These are phyloP conservation scores for Laothoe populi DNA, from an alignment of 2,888 invertebrate species.

Conservation along the genomic window DNA sequence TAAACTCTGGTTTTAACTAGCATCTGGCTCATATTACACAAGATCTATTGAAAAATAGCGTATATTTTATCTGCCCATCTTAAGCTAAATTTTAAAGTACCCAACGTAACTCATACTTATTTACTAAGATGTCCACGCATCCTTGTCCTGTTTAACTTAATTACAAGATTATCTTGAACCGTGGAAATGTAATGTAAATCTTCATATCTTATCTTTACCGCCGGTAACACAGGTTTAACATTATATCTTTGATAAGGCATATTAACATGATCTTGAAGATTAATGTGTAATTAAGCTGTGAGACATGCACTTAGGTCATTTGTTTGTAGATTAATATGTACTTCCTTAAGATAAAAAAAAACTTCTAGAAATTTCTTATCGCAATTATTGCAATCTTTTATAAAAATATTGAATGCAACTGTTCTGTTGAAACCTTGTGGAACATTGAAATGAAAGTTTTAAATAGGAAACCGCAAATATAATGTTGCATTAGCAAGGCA, in stretches of 20 bases:
- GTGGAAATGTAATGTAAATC: conserved; percentile 28
- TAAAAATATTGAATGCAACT: background rate
- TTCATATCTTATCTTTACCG: background rate
- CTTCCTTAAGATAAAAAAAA: background rate
- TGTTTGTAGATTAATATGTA: background rate
- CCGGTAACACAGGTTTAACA: background rate
- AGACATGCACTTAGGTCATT: background rate
- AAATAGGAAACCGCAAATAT: background rate
- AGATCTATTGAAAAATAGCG: too few species aligned
- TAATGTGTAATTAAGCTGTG: background rate
- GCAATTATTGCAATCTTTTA: background rate
- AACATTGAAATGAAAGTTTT: background rate
- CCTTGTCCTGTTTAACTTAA: background rate
- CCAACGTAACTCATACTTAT: background rate
- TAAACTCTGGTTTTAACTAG: too few species aligned
- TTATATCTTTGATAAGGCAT: background rate
- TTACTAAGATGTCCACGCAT: background rate
- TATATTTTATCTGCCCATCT: too few species aligned
- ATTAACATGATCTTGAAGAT: conserved; percentile 6
- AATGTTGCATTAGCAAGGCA: background rate
- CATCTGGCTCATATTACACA: too few species aligned
- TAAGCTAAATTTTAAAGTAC: background rate
- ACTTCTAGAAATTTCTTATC: too few species aligned
- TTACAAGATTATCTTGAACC: conserved; percentile 30
- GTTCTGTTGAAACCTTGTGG: background rate